Percentiles rank a stretch among this genome's conserved stretches.
Conservation (phyloP, 2,113 vertebrate species). For the Megatriorchis doriae region DNA sequence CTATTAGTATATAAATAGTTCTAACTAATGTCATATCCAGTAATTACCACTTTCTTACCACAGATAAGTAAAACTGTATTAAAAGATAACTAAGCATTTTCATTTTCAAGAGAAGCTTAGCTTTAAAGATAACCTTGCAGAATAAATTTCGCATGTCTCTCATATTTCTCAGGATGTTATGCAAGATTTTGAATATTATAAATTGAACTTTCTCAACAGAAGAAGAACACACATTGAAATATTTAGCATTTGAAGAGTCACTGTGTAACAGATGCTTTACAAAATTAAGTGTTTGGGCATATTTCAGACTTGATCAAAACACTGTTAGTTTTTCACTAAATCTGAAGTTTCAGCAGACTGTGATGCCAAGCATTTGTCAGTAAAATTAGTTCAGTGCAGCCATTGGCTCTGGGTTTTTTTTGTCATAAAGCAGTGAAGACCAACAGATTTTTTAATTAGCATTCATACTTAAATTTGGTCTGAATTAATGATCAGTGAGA, state of each 20-base stretch:
- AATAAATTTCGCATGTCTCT: not conserved
- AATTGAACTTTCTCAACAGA: not conserved
- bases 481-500: constrained; percentile 48
- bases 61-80: not conserved
- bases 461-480: constrained; percentile 12
- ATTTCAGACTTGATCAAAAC: constrained; percentile 66
- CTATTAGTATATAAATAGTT: not conserved
- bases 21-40: not conserved
- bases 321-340: constrained; percentile 44
- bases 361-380: constrained; percentile 58
- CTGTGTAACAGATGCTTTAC: constrained; percentile 59
- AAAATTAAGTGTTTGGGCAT: constrained; percentile 54
- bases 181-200: not conserved
- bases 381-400: constrained; percentile 54
- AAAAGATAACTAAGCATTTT: not conserved
- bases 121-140: not conserved
- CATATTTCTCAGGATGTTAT: not conserved
- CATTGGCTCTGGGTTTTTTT: not conserved
- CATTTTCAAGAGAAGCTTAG: not conserved
- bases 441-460: constrained; percentile 61
- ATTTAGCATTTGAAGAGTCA: constrained; percentile 30
- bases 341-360: constrained; percentile 57
- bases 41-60: not conserved
- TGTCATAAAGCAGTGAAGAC: constrained; percentile 17
- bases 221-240: not conserved